Conservation (phyloP, 2,113 vertebrate species). For the Barbus barbus region DNA sequence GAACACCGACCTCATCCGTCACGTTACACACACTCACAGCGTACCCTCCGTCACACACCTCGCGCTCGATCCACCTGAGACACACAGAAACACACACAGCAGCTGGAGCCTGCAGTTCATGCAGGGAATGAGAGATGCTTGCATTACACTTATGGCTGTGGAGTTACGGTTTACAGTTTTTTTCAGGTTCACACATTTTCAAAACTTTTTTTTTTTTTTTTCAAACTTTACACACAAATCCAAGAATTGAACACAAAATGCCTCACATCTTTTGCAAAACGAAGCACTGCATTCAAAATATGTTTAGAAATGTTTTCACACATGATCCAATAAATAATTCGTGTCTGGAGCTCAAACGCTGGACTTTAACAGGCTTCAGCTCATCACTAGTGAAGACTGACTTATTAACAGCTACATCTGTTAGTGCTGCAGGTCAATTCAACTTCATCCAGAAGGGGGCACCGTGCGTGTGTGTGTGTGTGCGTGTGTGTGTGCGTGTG, state of each 20-base stretch:
- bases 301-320: neutral
- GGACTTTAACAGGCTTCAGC: neutral
- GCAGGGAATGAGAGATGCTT: too few species aligned
- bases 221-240: too few species aligned
- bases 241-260: too few species aligned
- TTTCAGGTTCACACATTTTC: too few species aligned
- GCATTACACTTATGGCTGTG: too few species aligned
- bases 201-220: too few species aligned
- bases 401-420: neutral
- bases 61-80: slow-evolving; percentile 89
- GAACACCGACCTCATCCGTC: slow-evolving; percentile 87
- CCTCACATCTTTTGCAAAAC: too few species aligned
- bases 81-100: neutral
- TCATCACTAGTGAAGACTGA: neutral
- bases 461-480: neutral
- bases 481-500: neutral
- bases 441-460: slow-evolving; percentile 19
- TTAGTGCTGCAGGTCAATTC: neutral
- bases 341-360: neutral
- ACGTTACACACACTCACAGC: slow-evolving; percentile 84
- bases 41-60: slow-evolving; percentile 74
- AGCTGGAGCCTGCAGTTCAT: too few species aligned
- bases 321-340: neutral
- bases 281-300: too few species aligned
- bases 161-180: too few species aligned